Base-by-base conservation (phyloP, 2,888 invertebrate species). In the Cheilosia vulpina region DNA sequence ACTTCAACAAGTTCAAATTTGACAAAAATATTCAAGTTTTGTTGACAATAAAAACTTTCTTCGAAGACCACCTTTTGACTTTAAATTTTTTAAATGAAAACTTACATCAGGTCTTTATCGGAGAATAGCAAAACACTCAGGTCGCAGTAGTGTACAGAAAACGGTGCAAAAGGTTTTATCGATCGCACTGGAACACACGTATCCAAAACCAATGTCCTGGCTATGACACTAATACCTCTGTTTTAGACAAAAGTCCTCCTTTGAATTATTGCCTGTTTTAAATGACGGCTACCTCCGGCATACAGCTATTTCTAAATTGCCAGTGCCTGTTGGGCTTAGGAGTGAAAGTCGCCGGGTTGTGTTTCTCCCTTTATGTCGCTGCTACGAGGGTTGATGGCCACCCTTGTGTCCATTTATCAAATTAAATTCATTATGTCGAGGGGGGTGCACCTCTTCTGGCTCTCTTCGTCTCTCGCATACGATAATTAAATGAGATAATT, bases 401-500 rank as follows among this genome's bases (percentile, higher is more conserved):
- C 87, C 85, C 85, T 85, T 82, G 87, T 87, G 88, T 88, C 88
- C 88, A 88, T 88, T 88, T 88, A 88, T 88, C 88, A 88, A 88
- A 88, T 88, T 88, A 88, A 88, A 88, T 88, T 88, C 88, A 88
- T 88, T 88, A 88, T 88, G 85, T 87, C 55, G 79, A 76, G 79
- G 87, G 87, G 83, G 80, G 80, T 78, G 77, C 53, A 73, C 53
- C 80, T 73, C 79, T 72, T 72, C 71, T 53, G 68, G 21, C 43
- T 65, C 43, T 65, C 57, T 62, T 60, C 75, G 17, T 53, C 84
- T 83, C 78, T 87, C 72, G 80, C 81, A 83, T 87, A 87, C 87
- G 88, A 88, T 88, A 88, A 88, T 88, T 88, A 88, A 87, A 87
- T 84, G 87, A 87, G 87, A 88, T 88, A 88, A 88, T 88, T 88